Evolutionary conservation across 2,888 invertebrate species (phyloP).

Genomic region (Galeopsomyia nigrocyanea): DNA sequence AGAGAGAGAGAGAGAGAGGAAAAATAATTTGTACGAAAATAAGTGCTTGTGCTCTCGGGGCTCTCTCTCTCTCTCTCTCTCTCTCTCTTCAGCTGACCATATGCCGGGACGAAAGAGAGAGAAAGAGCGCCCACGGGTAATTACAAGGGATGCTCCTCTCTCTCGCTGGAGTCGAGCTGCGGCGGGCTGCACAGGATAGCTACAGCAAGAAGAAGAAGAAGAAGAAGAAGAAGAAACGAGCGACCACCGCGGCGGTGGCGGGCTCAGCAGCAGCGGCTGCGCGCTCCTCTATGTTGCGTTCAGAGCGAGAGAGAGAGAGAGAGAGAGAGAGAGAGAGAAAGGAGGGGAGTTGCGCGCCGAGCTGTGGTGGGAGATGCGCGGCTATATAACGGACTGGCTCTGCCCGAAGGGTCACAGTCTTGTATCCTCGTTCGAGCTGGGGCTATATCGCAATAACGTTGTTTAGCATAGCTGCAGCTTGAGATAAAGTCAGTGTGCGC

Average conservation of each 20-base stretch:
- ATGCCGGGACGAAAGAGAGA: conserved; percentile 54
- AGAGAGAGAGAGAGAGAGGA: conserved; percentile 46
- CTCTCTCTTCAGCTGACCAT: conserved; percentile 54
- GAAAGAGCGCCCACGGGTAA: conserved; percentile 59
- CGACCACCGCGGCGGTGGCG: conserved; percentile 30
- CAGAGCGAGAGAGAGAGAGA: neutral
- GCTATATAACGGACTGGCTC: conserved; percentile 63
- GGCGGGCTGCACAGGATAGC: neutral
- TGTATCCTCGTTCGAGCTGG: conserved; percentile 19
- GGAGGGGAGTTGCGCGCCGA: conserved; percentile 49
- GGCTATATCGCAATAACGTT: neutral
- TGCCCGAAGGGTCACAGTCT: conserved; percentile 65
- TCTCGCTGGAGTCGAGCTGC: neutral
- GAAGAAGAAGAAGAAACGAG: conserved; percentile 2
- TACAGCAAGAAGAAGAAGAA: neutral
- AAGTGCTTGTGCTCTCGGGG: conserved; percentile 47
- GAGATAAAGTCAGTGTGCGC: too few relatives aligned
- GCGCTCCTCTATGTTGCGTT: neutral
- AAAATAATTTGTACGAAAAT: conserved; percentile 64
- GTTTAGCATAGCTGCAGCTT: too few relatives aligned
- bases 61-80: conserved; percentile 33
- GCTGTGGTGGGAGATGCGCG: conserved; percentile 57
- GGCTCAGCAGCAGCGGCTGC: conserved; percentile 4
- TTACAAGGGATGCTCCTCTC: conserved; percentile 65
- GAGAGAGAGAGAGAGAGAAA: conserved; percentile 5